phyloP scores from a whole-genome alignment of 2,888 invertebrate species.

The Agonopterix subpropinquella region DNA sequence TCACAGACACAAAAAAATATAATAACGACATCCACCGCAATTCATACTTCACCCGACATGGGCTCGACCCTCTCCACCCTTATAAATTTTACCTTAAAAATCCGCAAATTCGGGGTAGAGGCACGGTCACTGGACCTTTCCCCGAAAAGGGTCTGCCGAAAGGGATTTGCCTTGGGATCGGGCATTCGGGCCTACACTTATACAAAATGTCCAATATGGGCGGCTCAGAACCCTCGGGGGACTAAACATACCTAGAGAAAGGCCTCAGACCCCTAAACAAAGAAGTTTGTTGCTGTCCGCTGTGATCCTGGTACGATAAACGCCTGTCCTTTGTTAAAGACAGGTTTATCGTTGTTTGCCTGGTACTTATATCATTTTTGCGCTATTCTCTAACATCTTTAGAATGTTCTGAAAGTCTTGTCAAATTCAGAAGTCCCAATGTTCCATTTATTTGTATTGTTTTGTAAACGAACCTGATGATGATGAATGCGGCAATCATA shows the following conservation, averaged over 20 bases:
- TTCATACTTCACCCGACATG: conserved; percentile 20
- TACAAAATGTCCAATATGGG: conserved; percentile 74
- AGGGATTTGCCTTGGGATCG: conserved; percentile 73
- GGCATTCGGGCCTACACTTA: conserved; percentile 66
- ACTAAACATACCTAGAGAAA: conserved; percentile 53
- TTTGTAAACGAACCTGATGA: no score
- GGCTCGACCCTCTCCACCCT: conserved; percentile 35
- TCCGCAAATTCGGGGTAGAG: conserved; percentile 70
- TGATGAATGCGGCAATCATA: not conserved
- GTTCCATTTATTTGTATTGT: not conserved
- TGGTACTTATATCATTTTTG: not conserved
- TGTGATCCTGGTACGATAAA: conserved; percentile 40
- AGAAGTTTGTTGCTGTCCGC: conserved; percentile 60
- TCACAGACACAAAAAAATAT: conserved; percentile 18
- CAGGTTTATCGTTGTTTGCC: conserved; percentile 3
- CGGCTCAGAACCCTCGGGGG: conserved; percentile 39
- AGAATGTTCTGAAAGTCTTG: no score
- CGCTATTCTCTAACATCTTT: not conserved
- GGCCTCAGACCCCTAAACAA: conserved; percentile 50
- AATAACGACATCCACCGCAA: conserved; percentile 25
- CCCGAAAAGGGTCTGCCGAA: conserved; percentile 67
- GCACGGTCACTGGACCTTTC: conserved; percentile 65
- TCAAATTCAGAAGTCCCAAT: no score
- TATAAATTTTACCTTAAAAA: conserved; percentile 76
- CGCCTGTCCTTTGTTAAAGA: conserved; percentile 15